phyloP scores from a whole-genome alignment of 1,140 invertebrate species.

The Atopsyche davidsoni region DNA sequence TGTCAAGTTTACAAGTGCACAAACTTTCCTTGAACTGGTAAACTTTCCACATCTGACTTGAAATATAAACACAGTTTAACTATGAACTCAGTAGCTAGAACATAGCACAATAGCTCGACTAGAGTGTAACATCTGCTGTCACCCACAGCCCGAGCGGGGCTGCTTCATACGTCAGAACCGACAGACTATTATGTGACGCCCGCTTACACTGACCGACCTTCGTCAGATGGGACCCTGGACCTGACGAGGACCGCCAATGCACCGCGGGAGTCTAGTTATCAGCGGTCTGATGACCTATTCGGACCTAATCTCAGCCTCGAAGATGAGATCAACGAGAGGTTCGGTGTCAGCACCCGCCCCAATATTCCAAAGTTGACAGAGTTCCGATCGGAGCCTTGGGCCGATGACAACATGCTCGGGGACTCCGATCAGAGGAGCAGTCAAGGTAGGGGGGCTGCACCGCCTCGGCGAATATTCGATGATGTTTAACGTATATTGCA shows the following conservation, averaged over 20 bases:
- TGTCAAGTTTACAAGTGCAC: no score
- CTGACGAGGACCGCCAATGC: constrained; percentile 29
- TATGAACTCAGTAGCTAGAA: no score
- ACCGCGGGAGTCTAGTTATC: constrained; percentile 31
- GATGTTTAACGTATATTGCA: constrained; percentile 57
- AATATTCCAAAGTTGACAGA: constrained; percentile 33
- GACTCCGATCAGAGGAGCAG: constrained; percentile 47
- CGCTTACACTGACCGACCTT: constrained; percentile 35
- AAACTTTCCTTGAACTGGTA: no score
- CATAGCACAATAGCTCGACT: no score
- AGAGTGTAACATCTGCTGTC: constrained; percentile 19
- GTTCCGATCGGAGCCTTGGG: neutral
- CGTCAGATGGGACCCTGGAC: constrained; percentile 39
- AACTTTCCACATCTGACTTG: no score
- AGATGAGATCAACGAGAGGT: constrained; percentile 55
- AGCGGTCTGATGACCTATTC: constrained; percentile 28
- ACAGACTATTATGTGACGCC: constrained; percentile 48
- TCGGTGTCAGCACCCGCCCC: constrained; percentile 54
- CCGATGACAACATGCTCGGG: neutral
- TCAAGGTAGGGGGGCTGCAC: constrained; percentile 52
- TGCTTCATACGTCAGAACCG: constrained; percentile 43
- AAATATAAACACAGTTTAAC: no score
- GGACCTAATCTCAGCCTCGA: constrained; percentile 39
- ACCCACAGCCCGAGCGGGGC: constrained; percentile 46
- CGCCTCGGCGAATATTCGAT: constrained; percentile 77